Evolutionary conservation across 2,797 vertebrate genomes (phyloP).

Genomic region (Luscinia luscinia): DNA sequence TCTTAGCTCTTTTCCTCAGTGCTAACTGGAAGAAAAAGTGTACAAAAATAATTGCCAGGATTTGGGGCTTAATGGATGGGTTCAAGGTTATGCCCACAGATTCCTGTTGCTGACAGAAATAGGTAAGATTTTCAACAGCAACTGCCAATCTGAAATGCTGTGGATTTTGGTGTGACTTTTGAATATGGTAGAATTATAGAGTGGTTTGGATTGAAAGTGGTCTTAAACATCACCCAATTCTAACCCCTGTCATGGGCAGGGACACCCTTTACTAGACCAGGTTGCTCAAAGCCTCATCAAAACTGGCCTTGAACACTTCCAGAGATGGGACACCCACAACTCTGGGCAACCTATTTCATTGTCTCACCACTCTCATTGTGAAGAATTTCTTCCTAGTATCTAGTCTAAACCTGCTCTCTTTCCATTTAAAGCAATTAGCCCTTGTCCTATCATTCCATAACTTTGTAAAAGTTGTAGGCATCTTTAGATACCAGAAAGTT

Average conservation of each 20-base stretch:
- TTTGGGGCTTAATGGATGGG: neutral
- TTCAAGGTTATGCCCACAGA: neutral
- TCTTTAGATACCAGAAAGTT: neutral
- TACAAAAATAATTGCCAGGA: neutral
- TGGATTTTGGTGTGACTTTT: neutral
- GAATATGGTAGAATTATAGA: neutral
- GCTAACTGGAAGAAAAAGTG: neutral
- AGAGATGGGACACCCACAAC: neutral
- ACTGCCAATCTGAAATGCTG: neutral
- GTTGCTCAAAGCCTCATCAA: neutral
- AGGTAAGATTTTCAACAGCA: neutral
- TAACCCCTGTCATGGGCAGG: neutral
- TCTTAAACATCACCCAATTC: neutral
- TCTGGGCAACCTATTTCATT: neutral
- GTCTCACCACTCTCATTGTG: neutral
- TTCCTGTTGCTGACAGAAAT: neutral
- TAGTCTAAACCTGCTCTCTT: neutral
- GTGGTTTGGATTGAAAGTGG: neutral
- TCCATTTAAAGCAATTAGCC: neutral
- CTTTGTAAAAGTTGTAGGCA: neutral
- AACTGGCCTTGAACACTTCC: neutral
- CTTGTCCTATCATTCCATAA: neutral
- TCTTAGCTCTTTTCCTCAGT: neutral
- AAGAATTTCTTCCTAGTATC: neutral
- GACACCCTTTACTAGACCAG: neutral